These are phyloP conservation scores for Erythrocercus mccallii DNA, from an alignment of 2,113 vertebrate genomes.

Conservation along the genomic window DNA sequence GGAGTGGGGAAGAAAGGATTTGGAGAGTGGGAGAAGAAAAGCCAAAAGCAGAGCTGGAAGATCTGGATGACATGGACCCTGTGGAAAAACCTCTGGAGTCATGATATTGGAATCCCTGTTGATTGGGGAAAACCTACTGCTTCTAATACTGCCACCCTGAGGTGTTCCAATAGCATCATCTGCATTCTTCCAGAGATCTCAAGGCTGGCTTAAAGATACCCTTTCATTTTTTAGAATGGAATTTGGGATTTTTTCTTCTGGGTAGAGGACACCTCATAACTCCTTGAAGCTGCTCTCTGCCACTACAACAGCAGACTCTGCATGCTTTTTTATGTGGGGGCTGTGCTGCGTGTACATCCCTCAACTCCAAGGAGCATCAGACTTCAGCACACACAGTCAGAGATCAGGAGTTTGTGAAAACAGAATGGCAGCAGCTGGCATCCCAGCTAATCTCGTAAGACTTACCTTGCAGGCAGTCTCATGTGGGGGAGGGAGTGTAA, in stretches of 20 bases:
- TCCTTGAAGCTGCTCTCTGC: not conserved
- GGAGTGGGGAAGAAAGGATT: not conserved
- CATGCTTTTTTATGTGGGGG: not conserved
- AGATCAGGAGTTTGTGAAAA: constrained; percentile 1
- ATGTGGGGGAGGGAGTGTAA: not conserved
- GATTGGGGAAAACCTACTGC: not conserved
- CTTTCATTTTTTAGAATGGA: not conserved
- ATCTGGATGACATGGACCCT: not conserved
- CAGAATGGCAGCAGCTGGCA: constrained; percentile 5
- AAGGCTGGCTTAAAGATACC: not conserved
- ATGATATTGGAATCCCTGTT: not conserved
- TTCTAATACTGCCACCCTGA: not conserved
- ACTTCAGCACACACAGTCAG: not conserved
- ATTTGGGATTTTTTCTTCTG: not conserved
- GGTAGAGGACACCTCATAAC: not conserved
- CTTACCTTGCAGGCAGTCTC: not conserved
- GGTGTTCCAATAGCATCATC: not conserved
- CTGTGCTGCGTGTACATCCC: not conserved
- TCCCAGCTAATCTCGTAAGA: not conserved
- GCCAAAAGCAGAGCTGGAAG: not conserved
- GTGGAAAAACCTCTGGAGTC: not conserved
- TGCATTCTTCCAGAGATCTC: not conserved
- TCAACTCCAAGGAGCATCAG: not conserved
- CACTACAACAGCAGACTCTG: not conserved
- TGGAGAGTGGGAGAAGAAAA: not conserved